Conservation (phyloP, 2,113 vertebrate species). For the Delphinapterus leucas region DNA sequence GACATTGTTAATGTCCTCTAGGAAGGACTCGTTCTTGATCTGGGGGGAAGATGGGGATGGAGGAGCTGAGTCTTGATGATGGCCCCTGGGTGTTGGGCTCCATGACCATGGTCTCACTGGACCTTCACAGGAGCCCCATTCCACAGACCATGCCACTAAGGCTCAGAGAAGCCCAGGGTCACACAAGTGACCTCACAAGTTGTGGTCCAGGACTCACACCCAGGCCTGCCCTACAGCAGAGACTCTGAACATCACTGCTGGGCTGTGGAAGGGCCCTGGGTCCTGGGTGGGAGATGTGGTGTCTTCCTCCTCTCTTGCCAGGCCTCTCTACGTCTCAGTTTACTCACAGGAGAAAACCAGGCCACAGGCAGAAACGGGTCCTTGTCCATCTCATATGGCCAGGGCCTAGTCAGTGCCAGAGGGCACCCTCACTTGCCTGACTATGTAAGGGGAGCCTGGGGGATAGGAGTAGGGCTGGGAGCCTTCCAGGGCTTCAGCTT, state of each 20-base stretch:
- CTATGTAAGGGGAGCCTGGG: background rate
- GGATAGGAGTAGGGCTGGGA: background rate
- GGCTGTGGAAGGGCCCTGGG: background rate
- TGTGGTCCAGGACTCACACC: background rate
- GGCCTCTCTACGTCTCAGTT: background rate
- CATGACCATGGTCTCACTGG: background rate
- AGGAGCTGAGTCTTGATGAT: background rate
- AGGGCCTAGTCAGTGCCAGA: background rate
- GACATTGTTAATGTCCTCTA: slow-evolving; percentile 94
- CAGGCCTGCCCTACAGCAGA: background rate
- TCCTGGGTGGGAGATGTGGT: background rate
- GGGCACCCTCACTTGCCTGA: background rate
- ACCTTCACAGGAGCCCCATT: background rate
- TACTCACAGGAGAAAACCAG: background rate
- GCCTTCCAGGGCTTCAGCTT: background rate
- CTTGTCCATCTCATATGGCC: background rate
- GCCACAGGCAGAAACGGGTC: background rate
- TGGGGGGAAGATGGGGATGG: slow-evolving; percentile 55
- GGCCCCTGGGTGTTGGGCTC: background rate
- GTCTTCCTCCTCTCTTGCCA: background rate
- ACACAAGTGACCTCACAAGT: background rate
- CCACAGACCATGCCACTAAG: background rate
- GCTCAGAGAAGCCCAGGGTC: background rate
- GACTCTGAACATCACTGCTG: background rate
- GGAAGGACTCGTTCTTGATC: slow-evolving; percentile 94